Percentiles rank a stretch among this genome's conserved stretches.
These are phyloP conservation scores for Falco cherrug DNA, from an alignment of 2,797 vertebrate genomes.

Conservation along the genomic window DNA sequence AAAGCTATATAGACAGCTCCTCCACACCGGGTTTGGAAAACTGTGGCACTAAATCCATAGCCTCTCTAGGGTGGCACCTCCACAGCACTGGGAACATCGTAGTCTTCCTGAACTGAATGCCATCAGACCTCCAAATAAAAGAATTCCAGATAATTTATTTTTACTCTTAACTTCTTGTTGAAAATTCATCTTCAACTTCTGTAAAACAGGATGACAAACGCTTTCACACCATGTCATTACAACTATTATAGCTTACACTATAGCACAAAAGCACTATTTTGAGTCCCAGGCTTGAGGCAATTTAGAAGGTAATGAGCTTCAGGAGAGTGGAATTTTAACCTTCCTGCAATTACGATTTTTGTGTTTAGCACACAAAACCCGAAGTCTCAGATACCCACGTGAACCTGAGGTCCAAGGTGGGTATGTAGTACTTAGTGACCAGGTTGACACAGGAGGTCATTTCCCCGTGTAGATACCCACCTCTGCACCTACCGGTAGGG, in stretches of 20 bases:
- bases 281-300: background rate
- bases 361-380: background rate
- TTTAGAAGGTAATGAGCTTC: background rate
- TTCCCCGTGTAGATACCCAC: background rate
- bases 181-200: background rate
- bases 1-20: background rate
- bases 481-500: background rate
- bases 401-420: background rate
- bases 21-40: background rate
- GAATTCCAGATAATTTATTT: background rate
- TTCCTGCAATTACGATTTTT: background rate
- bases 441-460: background rate
- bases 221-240: background rate
- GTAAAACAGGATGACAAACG: background rate
- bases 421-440: accelerated
- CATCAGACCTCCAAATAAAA: background rate
- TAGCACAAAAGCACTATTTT: background rate
- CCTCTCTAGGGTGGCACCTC: background rate
- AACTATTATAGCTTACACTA: background rate
- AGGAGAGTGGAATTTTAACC: background rate
- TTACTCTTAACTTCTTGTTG: background rate
- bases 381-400: background rate
- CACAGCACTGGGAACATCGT: background rate
- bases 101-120: background rate
- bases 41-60: background rate